These are phyloP conservation scores for Aurelia aurita complex sp. Pacific DNA, from an alignment of 30 jellyfish, hydroid and myxozoan genomes.

Conservation along the genomic window DNA sequence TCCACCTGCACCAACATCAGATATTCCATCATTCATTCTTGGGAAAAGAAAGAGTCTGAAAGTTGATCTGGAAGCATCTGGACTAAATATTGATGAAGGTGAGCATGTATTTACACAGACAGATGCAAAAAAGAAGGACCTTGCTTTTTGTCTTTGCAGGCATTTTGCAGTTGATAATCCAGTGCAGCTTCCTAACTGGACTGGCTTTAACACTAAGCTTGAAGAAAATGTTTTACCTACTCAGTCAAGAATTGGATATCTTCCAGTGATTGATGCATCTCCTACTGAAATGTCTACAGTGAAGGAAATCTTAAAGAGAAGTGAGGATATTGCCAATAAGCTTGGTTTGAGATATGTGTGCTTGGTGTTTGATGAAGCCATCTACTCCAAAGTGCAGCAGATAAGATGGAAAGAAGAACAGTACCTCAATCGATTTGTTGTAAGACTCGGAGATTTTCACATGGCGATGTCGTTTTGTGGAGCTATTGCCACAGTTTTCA, in stretches of 20 bases:
- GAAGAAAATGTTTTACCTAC: background rate
- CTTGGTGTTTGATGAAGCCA: constrained; percentile 34
- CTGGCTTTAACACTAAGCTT: constrained; percentile 31
- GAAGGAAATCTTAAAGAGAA: background rate
- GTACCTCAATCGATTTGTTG: background rate
- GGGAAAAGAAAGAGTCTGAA: background rate
- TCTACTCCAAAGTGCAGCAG: constrained; percentile 15
- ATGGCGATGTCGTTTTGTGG: constrained; percentile 8
- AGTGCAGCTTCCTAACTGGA: constrained; percentile 16
- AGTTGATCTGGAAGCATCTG: background rate
- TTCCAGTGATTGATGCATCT: constrained; percentile 51
- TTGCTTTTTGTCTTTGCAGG: background rate
- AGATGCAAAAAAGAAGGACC: background rate
- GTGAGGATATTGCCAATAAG: constrained; percentile 24
- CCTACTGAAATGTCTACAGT: constrained; percentile 40
- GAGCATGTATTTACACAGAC: no score
- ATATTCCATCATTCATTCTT: constrained; percentile 12
- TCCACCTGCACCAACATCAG: background rate
- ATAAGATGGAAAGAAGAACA: constrained; percentile 22
- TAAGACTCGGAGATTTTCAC: constrained; percentile 35
- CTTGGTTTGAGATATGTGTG: background rate
- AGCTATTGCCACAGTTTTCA: constrained; percentile 6
- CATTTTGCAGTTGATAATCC: no score
- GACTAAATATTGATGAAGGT: background rate
- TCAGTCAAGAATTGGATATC: constrained; percentile 29